phyloP scores from a whole-genome alignment of 2,797 vertebrate genomes.

The Podargus strigoides region DNA sequence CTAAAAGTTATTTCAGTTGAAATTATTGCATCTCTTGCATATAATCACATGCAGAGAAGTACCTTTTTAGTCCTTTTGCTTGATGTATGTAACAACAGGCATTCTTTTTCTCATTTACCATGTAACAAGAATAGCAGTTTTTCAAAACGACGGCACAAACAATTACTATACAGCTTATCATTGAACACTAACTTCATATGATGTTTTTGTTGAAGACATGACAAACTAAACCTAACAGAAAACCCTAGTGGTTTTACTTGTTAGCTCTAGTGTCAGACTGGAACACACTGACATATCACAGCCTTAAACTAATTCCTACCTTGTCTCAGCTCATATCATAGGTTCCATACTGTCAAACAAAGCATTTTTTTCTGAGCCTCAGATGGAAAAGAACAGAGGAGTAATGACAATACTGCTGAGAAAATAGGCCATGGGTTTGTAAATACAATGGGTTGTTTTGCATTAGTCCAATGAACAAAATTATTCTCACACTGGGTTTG shows the following conservation, averaged over 20 bases:
- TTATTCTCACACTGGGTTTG: constrained; percentile 12
- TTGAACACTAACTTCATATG: neutral
- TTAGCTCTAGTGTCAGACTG: neutral
- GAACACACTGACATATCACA: neutral
- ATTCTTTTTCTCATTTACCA: neutral
- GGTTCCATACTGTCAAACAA: neutral
- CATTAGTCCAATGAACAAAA: constrained; percentile 42
- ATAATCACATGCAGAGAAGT: neutral
- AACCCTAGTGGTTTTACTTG: neutral
- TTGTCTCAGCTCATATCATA: neutral
- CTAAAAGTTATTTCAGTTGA: neutral
- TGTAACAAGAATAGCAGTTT: neutral
- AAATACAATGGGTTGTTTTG: constrained; percentile 32
- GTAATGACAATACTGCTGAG: neutral
- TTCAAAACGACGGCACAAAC: neutral
- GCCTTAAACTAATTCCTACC: neutral
- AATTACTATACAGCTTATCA: neutral
- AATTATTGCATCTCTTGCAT: neutral
- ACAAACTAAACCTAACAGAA: neutral
- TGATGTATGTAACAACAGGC: neutral
- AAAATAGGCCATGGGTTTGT: constrained; percentile 25
- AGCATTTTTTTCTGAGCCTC: neutral
- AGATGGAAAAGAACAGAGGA: neutral
- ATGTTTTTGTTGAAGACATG: neutral
- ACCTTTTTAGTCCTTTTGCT: neutral